Base-by-base conservation (phyloP, 2,888 invertebrate genomes). In the Apoda limacodes region DNA sequence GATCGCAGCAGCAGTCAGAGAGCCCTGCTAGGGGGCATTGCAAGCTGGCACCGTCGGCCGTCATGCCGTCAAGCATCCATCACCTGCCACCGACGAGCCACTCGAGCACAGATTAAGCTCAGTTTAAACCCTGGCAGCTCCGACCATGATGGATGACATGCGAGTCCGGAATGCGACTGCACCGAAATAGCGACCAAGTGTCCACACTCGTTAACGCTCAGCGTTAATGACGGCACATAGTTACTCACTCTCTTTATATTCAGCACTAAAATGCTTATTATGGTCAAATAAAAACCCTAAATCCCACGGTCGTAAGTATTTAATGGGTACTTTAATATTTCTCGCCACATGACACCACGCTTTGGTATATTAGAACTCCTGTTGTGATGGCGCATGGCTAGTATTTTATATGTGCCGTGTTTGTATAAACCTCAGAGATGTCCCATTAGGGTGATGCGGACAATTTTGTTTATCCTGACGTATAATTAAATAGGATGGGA, bases 401-500 rank as follows among this genome's bases (percentile, higher is more conserved):
- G 51, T 57, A 59, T 64, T 68, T 66, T 63, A 66, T 64, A 17
- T 17, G 17, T 17, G 55, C 56, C 50, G 57, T 53, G 64, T 74
- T 70, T 69, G 66, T 64, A 60, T 62, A 59, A 50, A 59, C 66
- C 63, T 65, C 61, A 69, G 60, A 66, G 67, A 60, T 59, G 55
- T 55, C 57, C 68, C 72, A 75, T 76, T 75, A 76, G 59, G 67
- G 59, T 58, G 65, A 63, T 55, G 60, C 64, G 53, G 70, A 69
- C 75, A 70, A 68, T 72, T 64, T 67, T 52, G 69, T 60, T 65
- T 60, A 56, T 55, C 55, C 56, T 48, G 55, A 46, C 52, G 37
- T 53, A 54, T 76, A 76, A 78, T 80, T 78, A 74, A 78, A 78
- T 71, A 67, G 74, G 62, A 55, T 61, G 68, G 64, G 64, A 63